Conservation (phyloP, 2,797 vertebrate genomes). For the Cirrhinus mrigala region DNA sequence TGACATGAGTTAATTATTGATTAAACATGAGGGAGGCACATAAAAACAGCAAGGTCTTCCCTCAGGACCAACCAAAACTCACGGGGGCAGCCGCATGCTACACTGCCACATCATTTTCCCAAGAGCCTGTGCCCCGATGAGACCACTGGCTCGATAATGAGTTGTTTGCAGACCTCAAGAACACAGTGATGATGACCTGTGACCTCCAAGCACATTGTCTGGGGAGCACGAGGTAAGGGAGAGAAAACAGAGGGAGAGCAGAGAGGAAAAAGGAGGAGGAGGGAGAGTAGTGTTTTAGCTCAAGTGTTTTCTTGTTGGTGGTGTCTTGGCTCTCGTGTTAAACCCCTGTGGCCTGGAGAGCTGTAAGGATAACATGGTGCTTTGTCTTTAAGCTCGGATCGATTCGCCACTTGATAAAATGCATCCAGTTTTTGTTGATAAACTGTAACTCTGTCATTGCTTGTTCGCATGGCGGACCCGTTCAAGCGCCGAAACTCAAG, state of each 20-base stretch:
- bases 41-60: slow-evolving; percentile 64
- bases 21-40: slow-evolving; percentile 77
- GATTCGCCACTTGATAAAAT: slow-evolving; percentile 56
- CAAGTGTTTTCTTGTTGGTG: slow-evolving; percentile 57
- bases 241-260: slow-evolving; percentile 61
- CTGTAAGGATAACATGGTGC: slow-evolving; percentile 53
- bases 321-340: slow-evolving; percentile 60
- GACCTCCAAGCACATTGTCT: slow-evolving; percentile 76
- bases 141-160: slow-evolving; percentile 81
- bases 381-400: slow-evolving; percentile 58
- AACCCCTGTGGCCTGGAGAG: slow-evolving; percentile 60
- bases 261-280: slow-evolving; percentile 49
- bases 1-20: slow-evolving; percentile 83
- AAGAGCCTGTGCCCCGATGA: slow-evolving; percentile 72
- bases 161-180: slow-evolving; percentile 81
- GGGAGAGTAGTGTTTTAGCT: slow-evolving; percentile 51
- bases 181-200: slow-evolving; percentile 79
- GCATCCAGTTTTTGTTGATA: slow-evolving; percentile 56
- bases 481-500: slow-evolving; percentile 49
- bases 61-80: slow-evolving; percentile 77
- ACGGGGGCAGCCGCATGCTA: slow-evolving; percentile 74
- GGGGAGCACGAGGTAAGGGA: slow-evolving; percentile 69
- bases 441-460: slow-evolving; percentile 61
- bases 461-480: slow-evolving; percentile 51
- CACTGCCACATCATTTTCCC: slow-evolving; percentile 65